Evolutionary conservation across 2,888 invertebrate species (phyloP), one percentile per base, ranked within the genome.

Genomic region (Sinopyrophorus schimmeli): DNA sequence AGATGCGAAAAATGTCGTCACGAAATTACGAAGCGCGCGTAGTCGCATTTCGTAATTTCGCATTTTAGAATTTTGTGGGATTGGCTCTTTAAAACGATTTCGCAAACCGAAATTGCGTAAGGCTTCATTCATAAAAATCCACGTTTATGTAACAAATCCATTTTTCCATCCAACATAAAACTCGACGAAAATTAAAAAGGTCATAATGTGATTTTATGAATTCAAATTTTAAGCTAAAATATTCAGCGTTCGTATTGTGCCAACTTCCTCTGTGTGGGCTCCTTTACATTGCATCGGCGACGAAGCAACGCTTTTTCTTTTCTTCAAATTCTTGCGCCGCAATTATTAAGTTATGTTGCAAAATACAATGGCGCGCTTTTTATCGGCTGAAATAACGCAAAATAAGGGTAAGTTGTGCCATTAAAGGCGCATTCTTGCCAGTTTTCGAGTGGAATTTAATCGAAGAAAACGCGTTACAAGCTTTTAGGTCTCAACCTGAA

Each of bases 271-370:
- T 14, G 21, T 21, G 23, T 23, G 34, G 34, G 14, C 21, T 34
- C 21, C 7, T 31, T 12, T 14, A n/a, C n/a, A n/a, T 14, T 7
- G 11, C 15, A 12, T 28, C 28, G 30, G 17, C 17, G 17, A 21
- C 28, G 18, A 7, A 10, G 16, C 11, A 10, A 28, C 7, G 9
- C 4, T 15, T 30, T 18, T 15, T 20, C 10, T 31, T 31, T 6
- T 12, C 2, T 27, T 27, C 10, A 21, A 7, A 35, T 35, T 23
- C 35, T 26, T 50, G 23, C 26, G 42, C 38, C 39, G 66, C 62
- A 67, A 67, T 67, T 67, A 66, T 62, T 43, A 48, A 60, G 63
- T 61, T 62, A 66, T 66, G 63, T 54, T 54, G 63, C 20, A 39
- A 35, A 55, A 63, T n/a, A n/a, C 63, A 63, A 63, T 62, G 57